Percentiles rank a stretch among this genome's conserved stretches.
Conservation (phyloP, 30 jellyfish, hydroid and myxozoan species). For the Haliclystus octoradiatus region DNA sequence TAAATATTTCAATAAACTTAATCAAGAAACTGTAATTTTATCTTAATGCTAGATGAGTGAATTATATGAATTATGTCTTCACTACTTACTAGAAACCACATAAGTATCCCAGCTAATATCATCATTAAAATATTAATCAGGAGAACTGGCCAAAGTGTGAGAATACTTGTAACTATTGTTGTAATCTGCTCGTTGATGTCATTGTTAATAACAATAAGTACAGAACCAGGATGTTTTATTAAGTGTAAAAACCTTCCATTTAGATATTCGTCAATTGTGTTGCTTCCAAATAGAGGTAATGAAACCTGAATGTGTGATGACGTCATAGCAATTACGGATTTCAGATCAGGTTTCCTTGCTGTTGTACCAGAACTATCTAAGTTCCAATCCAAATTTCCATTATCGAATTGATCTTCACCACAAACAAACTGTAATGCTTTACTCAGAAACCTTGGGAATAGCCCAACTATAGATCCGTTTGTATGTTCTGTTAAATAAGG, state of each 20-base stretch:
- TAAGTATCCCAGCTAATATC: conserved; percentile 30
- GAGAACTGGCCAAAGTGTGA: conserved; percentile 41
- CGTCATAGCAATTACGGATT: conserved; percentile 19
- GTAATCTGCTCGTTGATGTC: conserved; percentile 4
- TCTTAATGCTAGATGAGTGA: no score
- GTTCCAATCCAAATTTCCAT: conserved; percentile 11
- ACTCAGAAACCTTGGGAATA: conserved; percentile 17
- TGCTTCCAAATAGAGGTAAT: conserved; percentile 50
- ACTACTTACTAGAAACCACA: conserved; percentile 64
- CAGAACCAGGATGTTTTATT: conserved; percentile 46
- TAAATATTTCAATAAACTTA: no score
- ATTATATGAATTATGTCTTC: no score
- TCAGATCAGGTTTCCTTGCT: conserved; percentile 37
- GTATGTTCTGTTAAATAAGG: conserved; percentile 44
- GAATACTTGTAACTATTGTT: conserved; percentile 10
- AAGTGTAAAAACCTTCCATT: conserved; percentile 39
- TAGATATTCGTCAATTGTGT: conserved; percentile 7
- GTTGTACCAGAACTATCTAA: conserved; percentile 33
- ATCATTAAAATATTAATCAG: conserved; percentile 24
- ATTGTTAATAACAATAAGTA: conserved; percentile 32
- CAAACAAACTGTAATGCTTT: conserved; percentile 30
- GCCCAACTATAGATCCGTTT: conserved; percentile 28
- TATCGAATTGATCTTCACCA: conserved; percentile 15
- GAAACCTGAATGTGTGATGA: conserved; percentile 22
- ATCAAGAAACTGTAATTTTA: no score